Evolutionary conservation across 2,888 invertebrate genomes (phyloP).

Genomic region (Orthosia gothica): DNA sequence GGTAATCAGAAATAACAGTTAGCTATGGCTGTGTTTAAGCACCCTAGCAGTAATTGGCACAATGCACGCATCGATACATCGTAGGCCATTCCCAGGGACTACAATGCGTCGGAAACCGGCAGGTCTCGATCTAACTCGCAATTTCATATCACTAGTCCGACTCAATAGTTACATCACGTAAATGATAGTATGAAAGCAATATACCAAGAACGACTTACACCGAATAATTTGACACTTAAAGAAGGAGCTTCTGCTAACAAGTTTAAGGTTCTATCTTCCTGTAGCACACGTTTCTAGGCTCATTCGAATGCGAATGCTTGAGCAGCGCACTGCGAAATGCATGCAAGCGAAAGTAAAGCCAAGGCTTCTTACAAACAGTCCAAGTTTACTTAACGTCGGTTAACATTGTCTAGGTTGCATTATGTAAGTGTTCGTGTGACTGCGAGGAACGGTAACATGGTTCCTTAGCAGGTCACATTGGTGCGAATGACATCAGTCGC

Average conservation of each 20-base stretch:
- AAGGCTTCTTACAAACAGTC: constrained; percentile 79
- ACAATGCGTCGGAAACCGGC: constrained; percentile 76
- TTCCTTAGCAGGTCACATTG: constrained; percentile 89
- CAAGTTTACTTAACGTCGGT: constrained; percentile 78
- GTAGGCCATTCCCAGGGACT: constrained; percentile 77
- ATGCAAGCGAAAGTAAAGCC: constrained; percentile 85
- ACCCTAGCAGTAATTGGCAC: constrained; percentile 72
- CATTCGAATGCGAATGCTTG: constrained; percentile 76
- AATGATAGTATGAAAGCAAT: constrained; percentile 79
- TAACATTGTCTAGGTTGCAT: constrained; percentile 85
- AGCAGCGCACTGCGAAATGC: constrained; percentile 74
- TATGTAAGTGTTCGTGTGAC: constrained; percentile 88
- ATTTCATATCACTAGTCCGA: constrained; percentile 82
- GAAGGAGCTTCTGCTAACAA: constrained; percentile 64
- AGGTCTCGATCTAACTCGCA: constrained; percentile 74
- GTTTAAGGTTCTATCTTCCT: constrained; percentile 75
- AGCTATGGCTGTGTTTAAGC: constrained; percentile 71
- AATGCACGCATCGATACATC: constrained; percentile 66
- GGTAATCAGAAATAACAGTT: constrained; percentile 73
- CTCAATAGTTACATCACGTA: constrained; percentile 89
- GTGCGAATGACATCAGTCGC: constrained; percentile 88
- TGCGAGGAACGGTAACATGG: constrained; percentile 88
- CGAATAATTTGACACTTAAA: constrained; percentile 61
- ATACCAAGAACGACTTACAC: constrained; percentile 72
- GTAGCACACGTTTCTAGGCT: constrained; percentile 67